Conservation (phyloP, 2,888 invertebrate genomes). For the Andricus curvator region DNA sequence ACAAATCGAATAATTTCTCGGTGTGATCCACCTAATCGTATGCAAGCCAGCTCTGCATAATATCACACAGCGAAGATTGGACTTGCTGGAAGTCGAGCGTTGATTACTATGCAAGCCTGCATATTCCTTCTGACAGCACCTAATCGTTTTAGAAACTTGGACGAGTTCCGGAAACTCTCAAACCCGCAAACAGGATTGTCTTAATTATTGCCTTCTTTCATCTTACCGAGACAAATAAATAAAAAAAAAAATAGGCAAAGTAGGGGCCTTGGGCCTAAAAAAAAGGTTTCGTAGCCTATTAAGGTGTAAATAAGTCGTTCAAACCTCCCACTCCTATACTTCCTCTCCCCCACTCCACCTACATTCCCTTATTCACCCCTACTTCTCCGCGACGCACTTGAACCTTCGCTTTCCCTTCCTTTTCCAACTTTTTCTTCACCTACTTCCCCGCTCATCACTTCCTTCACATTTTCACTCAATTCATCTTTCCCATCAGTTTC, state of each 20-base stretch:
- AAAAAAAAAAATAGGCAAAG: not conserved
- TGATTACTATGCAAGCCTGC: conserved; percentile 58
- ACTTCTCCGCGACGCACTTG: no score
- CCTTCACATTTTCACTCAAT: no score
- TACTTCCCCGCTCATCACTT: no score
- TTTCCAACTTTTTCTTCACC: no score
- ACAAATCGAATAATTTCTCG: conserved; percentile 55
- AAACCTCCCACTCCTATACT: no score
- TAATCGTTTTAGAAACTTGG: conserved; percentile 56
- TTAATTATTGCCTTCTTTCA: not conserved
- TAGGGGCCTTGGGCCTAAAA: no score
- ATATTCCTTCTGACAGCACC: conserved; percentile 54
- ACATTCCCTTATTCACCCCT: no score
- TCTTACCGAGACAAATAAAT: not conserved
- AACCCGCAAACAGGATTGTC: not conserved
- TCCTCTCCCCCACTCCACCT: no score
- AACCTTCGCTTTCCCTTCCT: no score
- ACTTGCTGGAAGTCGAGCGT: conserved; percentile 43
- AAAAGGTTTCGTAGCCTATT: no score
- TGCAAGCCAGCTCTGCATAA: conserved; percentile 47
- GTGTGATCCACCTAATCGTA: conserved; percentile 53
- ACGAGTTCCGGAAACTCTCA: conserved; percentile 4
- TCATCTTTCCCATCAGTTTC: no score
- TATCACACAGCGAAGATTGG: conserved; percentile 29
- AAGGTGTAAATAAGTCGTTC: no score